Percentiles rank a stretch among this genome's conserved stretches.
Conservation (phyloP, 2,888 invertebrate species). For the Athalia rosae region DNA sequence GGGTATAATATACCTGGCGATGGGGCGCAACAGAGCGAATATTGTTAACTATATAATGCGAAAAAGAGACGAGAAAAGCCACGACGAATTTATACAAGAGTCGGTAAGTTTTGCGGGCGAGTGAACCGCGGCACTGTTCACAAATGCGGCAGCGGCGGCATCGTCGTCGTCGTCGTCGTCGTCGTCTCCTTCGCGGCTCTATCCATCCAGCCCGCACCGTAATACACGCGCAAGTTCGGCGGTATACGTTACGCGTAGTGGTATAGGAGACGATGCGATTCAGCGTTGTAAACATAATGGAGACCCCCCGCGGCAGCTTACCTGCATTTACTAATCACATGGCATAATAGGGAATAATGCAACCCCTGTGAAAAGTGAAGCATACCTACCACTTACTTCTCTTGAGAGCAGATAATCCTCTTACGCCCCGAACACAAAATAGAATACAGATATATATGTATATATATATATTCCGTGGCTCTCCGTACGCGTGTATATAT, state of each 20-base stretch:
- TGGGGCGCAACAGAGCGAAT: too few species aligned
- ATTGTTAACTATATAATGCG: not conserved
- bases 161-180: too few species aligned
- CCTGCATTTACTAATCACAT: slow-evolving; percentile 74
- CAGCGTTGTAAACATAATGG: slow-evolving; percentile 59
- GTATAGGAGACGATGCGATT: not conserved
- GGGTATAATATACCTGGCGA: too few species aligned
- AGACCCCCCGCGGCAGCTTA: slow-evolving; percentile 73
- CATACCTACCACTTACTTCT: slow-evolving; percentile 49
- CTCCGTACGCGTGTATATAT: not conserved
- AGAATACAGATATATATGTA: slow-evolving; percentile 62
- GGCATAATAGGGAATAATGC: slow-evolving; percentile 72
- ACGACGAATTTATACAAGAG: slow-evolving; percentile 7
- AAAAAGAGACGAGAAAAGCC: slow-evolving; percentile 44
- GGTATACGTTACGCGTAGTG: too few species aligned
- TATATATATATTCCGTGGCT: slow-evolving; percentile 38
- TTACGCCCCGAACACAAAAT: slow-evolving; percentile 71
- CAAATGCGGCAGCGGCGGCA: slow-evolving; percentile 51
- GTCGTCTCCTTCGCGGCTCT: too few species aligned
- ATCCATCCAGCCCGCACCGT: too few species aligned
- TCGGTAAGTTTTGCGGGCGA: slow-evolving; percentile 57
- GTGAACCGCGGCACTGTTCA: slow-evolving; percentile 49
- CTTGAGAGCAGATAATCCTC: slow-evolving; percentile 68
- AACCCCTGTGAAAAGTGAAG: slow-evolving; percentile 70
- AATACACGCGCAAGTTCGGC: too few species aligned